Conservation (phyloP, 2,797 vertebrate genomes). For the Ispidina lecontei region DNA sequence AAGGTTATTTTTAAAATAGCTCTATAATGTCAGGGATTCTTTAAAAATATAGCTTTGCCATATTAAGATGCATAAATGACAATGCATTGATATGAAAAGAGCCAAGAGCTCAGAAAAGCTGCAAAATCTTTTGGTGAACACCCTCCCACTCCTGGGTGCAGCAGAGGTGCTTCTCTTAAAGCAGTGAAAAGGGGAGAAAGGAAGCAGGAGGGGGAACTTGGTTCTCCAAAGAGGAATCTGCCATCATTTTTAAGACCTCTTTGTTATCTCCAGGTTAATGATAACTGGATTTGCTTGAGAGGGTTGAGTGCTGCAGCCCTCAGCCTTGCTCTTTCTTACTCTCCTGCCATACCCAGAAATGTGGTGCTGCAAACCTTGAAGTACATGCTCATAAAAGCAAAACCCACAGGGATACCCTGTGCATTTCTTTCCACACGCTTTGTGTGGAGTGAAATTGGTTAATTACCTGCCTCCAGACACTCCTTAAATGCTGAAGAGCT, state of each 20-base stretch:
- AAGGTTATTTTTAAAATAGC: background rate
- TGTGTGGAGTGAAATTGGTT: background rate
- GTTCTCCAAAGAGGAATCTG: background rate
- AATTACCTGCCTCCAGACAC: conserved; percentile 24
- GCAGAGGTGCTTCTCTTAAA: background rate
- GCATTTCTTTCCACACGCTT: background rate
- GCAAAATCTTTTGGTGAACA: background rate
- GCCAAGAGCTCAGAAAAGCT: background rate
- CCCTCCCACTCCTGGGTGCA: background rate
- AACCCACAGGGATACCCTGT: background rate
- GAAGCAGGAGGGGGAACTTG: background rate
- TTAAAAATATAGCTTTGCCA: background rate
- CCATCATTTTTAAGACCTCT: background rate
- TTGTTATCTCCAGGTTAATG: background rate
- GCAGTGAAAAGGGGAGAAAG: background rate
- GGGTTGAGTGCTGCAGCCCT: background rate
- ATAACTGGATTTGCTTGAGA: background rate
- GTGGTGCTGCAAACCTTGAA: background rate
- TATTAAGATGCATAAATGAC: background rate
- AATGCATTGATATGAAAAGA: background rate
- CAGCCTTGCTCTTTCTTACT: background rate
- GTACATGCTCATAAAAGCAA: background rate
- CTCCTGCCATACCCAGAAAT: background rate
- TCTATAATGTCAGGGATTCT: background rate
- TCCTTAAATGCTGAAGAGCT: conserved; percentile 31